Evolutionary conservation across 1,140 invertebrate genomes (phyloP).

Genomic region (Proctacanthus coquilletti): DNA sequence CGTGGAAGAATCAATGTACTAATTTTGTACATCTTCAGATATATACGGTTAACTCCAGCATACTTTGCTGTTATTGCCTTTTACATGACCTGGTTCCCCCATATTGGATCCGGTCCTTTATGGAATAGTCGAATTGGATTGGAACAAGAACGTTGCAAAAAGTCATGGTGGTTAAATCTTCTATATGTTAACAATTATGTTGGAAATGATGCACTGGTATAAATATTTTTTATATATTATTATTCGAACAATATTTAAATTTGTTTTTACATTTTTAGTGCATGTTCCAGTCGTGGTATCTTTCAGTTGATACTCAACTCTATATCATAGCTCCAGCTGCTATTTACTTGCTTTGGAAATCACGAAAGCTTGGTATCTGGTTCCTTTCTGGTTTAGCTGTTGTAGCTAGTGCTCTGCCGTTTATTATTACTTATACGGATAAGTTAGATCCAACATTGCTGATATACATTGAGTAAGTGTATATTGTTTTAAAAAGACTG

Average conservation of each 20-base stretch:
- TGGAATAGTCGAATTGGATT: constrained; percentile 42
- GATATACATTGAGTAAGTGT: constrained; percentile 45
- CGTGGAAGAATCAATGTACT: constrained; percentile 41
- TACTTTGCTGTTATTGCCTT: constrained; percentile 50
- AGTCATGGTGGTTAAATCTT: constrained; percentile 71
- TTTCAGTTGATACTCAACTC: constrained; percentile 68
- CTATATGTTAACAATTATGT: constrained; percentile 70
- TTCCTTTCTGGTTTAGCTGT: constrained; percentile 34
- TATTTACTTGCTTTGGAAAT: constrained; percentile 46
- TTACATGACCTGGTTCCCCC: constrained; percentile 49
- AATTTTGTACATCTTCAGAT: constrained; percentile 43
- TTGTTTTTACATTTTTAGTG: constrained; percentile 41
- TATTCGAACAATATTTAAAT: constrained; percentile 1
- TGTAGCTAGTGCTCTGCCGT: constrained; percentile 37
- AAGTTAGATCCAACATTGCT: constrained; percentile 46
- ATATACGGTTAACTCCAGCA: constrained; percentile 52
- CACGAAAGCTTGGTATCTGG: constrained; percentile 36
- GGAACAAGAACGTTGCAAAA: constrained; percentile 47
- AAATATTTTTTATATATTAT: constrained; percentile 1
- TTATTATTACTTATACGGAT: constrained; percentile 40
- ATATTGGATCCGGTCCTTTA: constrained; percentile 46
- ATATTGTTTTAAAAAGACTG: not conserved
- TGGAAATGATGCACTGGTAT: constrained; percentile 44
- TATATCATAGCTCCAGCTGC: constrained; percentile 59
- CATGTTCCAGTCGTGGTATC: constrained; percentile 79